phyloP scores from a whole-genome alignment of 2,888 invertebrate genomes.

The Orchestes rusci region DNA sequence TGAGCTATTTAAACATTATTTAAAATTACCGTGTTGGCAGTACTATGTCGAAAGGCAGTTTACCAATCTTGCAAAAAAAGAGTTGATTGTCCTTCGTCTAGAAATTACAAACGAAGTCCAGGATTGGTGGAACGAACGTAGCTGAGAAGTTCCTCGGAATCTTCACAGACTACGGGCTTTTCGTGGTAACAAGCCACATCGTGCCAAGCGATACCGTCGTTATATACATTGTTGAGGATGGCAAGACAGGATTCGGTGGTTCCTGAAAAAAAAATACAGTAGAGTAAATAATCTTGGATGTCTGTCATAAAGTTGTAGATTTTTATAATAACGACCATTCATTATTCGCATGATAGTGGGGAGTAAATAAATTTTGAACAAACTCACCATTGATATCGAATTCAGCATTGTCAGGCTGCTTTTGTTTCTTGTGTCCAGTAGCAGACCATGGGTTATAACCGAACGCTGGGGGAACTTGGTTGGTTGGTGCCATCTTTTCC shows the following conservation, averaged over 20 bases:
- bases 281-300: no score
- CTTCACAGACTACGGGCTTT: constrained; percentile 86
- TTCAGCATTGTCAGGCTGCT: constrained; percentile 86
- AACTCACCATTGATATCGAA: constrained; percentile 70
- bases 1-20: no score
- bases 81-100: no score
- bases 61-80: no score
- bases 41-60: no score
- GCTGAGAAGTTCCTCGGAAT: constrained; percentile 79
- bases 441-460: constrained; percentile 86
- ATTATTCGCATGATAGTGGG: no score
- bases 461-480: constrained; percentile 63
- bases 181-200: constrained; percentile 91
- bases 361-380: background rate
- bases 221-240: constrained; percentile 86
- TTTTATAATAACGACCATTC: no score
- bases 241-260: constrained; percentile 83
- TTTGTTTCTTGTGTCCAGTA: constrained; percentile 83
- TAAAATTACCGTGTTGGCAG: no score
- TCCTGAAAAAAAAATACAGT: constrained; percentile 17
- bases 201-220: constrained; percentile 90
- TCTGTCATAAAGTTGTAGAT: no score
- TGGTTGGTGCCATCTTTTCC: constrained; percentile 78
- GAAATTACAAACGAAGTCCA: constrained; percentile 66
- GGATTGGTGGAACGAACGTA: constrained; percentile 81